Evolutionary conservation across 2,113 vertebrate genomes (phyloP), one percentile per base, ranked within the genome.

Genomic region (Amphiprion percula): DNA sequence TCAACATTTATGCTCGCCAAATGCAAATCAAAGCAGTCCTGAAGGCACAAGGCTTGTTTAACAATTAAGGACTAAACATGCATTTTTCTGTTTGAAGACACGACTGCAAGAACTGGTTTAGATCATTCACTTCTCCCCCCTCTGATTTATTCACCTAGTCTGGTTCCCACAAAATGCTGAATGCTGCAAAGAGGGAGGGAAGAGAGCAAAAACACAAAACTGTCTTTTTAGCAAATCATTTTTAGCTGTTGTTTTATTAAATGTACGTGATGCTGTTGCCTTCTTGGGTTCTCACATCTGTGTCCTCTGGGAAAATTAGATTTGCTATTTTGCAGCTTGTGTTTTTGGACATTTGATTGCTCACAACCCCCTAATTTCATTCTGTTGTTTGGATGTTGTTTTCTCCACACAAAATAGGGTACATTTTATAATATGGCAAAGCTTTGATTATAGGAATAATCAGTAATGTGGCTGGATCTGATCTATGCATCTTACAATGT

Each of bases 391-490:
- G 39, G 50, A 1, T 70, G 49, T 74, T 64, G 24, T 49, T 74
- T 66, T 69, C 7, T n/a, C 66, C 1, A 19, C 47, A 58, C 26
- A 6, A 26, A 77, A 46, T n/a, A 8, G 10, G 33, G 12, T 64
- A 4, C 1, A 30, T 68, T 46, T 80, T n/a, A 41, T 60, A 37
- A 55, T 15, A 55, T 47, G 60, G 21, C 26, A 16, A 39, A n/a
- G 41, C n/a, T 68, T 66, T 83, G 77, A 88, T 81, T 82, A 66
- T 66, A 16, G 53, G 64, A 71, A 77, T 69, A 84, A 85, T 80
- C 65, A 54, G 65, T 1, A 16, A 68, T 64, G n/a, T 30, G 63
- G 26, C 33, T 65, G n/a, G 5, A 37, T 79, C 37, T 44, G 58
- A 68, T 82, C 55, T 30, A 49, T 47, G 56, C 23, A 67, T 49